Evolutionary conservation across 1,140 invertebrate species (phyloP).

Genomic region (Drosophila nigromelanica): DNA sequence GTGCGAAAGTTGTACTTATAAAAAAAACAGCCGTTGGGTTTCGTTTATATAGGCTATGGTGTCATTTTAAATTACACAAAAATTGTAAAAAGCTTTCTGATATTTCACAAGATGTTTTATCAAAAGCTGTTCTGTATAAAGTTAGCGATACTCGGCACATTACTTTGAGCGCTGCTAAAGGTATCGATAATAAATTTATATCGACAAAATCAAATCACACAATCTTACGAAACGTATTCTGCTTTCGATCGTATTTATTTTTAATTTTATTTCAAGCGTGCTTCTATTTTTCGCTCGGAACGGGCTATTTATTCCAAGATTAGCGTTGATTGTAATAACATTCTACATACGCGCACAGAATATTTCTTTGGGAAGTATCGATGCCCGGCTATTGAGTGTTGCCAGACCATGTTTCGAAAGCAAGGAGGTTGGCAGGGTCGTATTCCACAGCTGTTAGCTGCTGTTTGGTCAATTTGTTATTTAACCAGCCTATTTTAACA

Average conservation of each 20-base stretch:
- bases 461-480: slow-evolving; percentile 55
- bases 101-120: slow-evolving; percentile 15
- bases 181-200: too few relatives aligned
- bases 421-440: slow-evolving; percentile 5
- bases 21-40: neutral
- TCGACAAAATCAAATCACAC: too few relatives aligned
- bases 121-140: slow-evolving; percentile 10
- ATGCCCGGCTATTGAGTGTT: neutral
- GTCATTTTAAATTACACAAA: slow-evolving; percentile 18
- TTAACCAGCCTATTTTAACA: slow-evolving; percentile 38
- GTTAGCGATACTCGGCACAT: neutral
- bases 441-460: slow-evolving; percentile 43
- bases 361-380: slow-evolving; percentile 7
- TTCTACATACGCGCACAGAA: too few relatives aligned
- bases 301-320: too few relatives aligned
- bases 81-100: slow-evolving; percentile 14
- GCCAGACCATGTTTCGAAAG: neutral
- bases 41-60: slow-evolving; percentile 9
- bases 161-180: neutral
- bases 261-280: too few relatives aligned
- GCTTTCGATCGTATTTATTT: too few relatives aligned
- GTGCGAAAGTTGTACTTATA: neutral
- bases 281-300: too few relatives aligned
- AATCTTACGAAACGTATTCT: too few relatives aligned
- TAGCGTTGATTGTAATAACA: too few relatives aligned